phyloP scores from a whole-genome alignment of 2,888 invertebrate species.

The Myopa testacea region DNA sequence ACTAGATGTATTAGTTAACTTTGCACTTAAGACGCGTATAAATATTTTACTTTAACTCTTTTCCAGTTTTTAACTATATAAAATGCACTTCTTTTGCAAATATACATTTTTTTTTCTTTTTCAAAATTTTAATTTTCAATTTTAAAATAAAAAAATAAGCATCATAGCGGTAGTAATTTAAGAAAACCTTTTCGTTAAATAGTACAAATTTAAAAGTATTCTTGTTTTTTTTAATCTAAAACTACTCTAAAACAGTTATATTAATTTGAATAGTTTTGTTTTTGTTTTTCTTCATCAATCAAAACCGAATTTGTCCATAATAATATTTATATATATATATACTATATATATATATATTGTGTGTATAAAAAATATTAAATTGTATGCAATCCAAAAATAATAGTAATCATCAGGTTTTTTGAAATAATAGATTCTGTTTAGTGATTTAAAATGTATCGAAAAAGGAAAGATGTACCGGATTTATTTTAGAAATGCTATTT shows the following conservation, averaged over 20 bases:
- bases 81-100: conserved; percentile 7
- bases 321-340: conserved; percentile 33
- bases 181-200: conserved; percentile 23
- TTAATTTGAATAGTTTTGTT: conserved; percentile 27
- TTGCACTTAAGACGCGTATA: no score
- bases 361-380: conserved; percentile 34
- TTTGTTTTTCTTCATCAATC: conserved; percentile 42
- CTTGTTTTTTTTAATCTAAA: conserved; percentile 43
- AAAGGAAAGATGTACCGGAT: neutral
- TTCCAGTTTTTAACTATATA: no score
- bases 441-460: conserved; percentile 4
- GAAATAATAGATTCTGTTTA: conserved; percentile 16
- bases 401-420: conserved; percentile 37
- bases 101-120: conserved; percentile 16
- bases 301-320: conserved; percentile 35
- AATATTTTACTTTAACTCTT: no score
- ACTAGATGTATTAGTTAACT: no score
- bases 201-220: conserved; percentile 39
- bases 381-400: conserved; percentile 39
- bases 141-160: conserved; percentile 42
- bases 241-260: conserved; percentile 41
- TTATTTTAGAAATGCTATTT: conserved; percentile 31
- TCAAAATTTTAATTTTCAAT: conserved; percentile 48
- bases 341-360: conserved; percentile 30
- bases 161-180: conserved; percentile 56